Evolutionary conservation across 2,797 vertebrate genomes (phyloP), one percentile per base, ranked within the genome.

Genomic region (Platalea minor): DNA sequence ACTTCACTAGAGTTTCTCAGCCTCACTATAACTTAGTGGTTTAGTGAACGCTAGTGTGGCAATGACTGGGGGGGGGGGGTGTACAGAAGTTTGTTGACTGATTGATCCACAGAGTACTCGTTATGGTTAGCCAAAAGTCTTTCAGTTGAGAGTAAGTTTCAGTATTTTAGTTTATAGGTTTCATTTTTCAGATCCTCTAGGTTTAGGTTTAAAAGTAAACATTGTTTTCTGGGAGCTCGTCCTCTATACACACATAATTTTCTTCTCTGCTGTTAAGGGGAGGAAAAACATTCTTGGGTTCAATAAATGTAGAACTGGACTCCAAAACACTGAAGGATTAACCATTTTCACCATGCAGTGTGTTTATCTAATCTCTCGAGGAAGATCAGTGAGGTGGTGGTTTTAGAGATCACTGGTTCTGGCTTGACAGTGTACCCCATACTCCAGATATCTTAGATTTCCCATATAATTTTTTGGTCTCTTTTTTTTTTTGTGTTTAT

Each of bases 171-270:
- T 94, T 96, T 77, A 60, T 45, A 88, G 51, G 51, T 84, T 93
- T 93, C 35, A 70, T 92, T 96, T 96, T 82, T 91, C 13, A 31
- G 33, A 94, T 96, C 75, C 48, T 74, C 56, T 86, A 88, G 67
- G 31, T 91, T 96, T 88, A 91, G 54, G 53, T 97, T 89, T 94
- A 94, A 95, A 89, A 75, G 80, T 95, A 96, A 96, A 88, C 63
- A 88, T 6, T 95, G 61, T 93, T 82, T 85, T 79, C 80, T 69
- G 37, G 17, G 46, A 73, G 26, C 13, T 81, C 54, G 45, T 94
- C 33, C 29, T 54, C 29, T 51, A 31, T 20, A 54, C 2, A 15
- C 10, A 24, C 5, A 18, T 7, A n/a, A 73, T 37, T 67, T 63
- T 67, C 87, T 78, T 41, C 37, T 67, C 56, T 79, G 21, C 29